Percentiles rank a stretch among this genome's conserved stretches.
Evolutionary conservation across 2,797 vertebrate genomes (phyloP).

Genomic region (Danio kyathit): DNA sequence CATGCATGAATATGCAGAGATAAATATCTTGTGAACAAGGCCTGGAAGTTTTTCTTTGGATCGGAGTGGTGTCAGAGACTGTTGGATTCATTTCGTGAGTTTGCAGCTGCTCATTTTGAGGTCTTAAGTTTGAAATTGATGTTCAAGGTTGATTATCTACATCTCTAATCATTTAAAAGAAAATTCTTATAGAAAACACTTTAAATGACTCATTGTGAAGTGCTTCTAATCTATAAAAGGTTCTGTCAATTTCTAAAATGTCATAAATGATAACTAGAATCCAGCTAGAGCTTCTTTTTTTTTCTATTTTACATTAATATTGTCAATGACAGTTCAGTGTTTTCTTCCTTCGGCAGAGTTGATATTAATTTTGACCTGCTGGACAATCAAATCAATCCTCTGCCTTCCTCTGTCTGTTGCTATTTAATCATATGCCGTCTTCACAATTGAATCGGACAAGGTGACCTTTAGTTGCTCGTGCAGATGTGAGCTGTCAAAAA

Average conservation of each 20-base stretch:
- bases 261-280: slow-evolving; percentile 18
- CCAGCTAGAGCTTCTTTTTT: background rate
- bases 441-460: slow-evolving; percentile 39
- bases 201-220: background rate
- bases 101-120: background rate
- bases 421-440: slow-evolving; percentile 40
- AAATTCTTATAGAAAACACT: background rate
- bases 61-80: background rate
- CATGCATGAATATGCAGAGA: background rate
- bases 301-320: background rate
- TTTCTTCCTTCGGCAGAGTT: slow-evolving; percentile 12
- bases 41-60: slow-evolving; percentile 13
- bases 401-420: slow-evolving; percentile 26
- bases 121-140: slow-evolving; percentile 6
- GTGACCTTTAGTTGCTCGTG: slow-evolving; percentile 39
- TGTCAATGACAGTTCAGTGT: slow-evolving; percentile 19
- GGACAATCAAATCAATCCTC: slow-evolving; percentile 42
- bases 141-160: background rate
- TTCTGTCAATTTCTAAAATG: background rate
- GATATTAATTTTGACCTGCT: slow-evolving; percentile 26
- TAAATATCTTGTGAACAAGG: slow-evolving; percentile 1
- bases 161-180: background rate
- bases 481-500: slow-evolving; percentile 51
- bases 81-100: background rate
- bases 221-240: background rate